phyloP scores from a whole-genome alignment of 2,797 vertebrate species.

The Gallinago nigripennis region DNA sequence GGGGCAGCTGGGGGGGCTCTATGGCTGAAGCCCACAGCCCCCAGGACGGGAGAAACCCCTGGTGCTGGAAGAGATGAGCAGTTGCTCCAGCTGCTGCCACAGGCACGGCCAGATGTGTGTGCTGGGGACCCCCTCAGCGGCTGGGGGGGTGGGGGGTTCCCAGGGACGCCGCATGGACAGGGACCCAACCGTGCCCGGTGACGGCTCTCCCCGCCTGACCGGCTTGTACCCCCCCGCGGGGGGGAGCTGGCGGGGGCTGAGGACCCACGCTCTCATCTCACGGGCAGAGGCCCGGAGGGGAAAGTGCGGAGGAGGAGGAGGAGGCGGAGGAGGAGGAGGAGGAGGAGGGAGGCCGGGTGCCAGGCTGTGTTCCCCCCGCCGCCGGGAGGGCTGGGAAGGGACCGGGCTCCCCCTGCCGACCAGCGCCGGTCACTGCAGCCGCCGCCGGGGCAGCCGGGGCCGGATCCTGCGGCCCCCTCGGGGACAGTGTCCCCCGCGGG shows the following conservation, averaged over 20 bases:
- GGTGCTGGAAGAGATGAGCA: neutral
- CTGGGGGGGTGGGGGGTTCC: too few species aligned
- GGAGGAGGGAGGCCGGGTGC: neutral
- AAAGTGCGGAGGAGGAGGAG: neutral
- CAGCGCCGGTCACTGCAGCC: neutral
- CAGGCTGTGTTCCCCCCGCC: too few species aligned
- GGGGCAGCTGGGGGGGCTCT: neutral
- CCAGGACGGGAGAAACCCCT: neutral
- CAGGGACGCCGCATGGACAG: rapidly evolving
- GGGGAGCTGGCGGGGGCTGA: neutral
- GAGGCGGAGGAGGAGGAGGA: neutral
- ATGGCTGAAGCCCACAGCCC: neutral
- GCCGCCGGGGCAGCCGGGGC: neutral
- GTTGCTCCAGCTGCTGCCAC: neutral
- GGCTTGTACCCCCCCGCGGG: rapidly evolving
- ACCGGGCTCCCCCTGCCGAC: constrained; percentile 45
- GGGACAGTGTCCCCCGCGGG: rapidly evolving
- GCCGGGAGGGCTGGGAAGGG: neutral
- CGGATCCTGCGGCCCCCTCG: neutral
- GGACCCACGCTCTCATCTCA: neutral
- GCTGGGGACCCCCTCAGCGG: rapidly evolving
- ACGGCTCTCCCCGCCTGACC: neutral
- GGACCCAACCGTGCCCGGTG: neutral
- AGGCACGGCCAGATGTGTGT: neutral
- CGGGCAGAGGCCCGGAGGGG: neutral